Evolutionary conservation across 1,140 invertebrate species (phyloP).

Genomic region (Globodera ellingtonae): DNA sequence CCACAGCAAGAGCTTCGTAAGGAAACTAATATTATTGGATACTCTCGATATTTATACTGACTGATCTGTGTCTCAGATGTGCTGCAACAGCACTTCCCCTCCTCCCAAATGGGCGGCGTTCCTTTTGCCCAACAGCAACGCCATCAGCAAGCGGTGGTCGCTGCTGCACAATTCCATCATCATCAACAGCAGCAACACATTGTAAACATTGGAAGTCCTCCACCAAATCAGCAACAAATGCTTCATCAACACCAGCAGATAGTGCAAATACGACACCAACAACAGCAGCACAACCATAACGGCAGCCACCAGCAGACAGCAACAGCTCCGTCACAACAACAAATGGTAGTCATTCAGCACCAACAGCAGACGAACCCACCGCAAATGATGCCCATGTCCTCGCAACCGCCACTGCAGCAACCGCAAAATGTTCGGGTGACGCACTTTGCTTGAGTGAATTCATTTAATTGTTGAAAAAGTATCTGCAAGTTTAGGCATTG

Average conservation of each 20-base stretch:
- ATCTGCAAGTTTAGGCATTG: background rate
- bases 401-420: too few relatives aligned
- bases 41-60: background rate
- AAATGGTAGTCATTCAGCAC: background rate
- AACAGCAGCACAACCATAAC: slow-evolving; percentile 2
- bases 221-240: slow-evolving; percentile 3
- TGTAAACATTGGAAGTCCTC: background rate
- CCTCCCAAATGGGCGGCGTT: background rate
- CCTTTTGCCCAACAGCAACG: background rate
- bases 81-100: slow-evolving; percentile 3
- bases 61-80: background rate
- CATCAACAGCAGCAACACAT: background rate
- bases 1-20: slow-evolving; percentile 19
- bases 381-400: slow-evolving; percentile 4
- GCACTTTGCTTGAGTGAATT: background rate
- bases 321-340: background rate
- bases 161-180: background rate
- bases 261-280: background rate
- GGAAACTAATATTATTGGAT: too few relatives aligned
- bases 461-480: background rate
- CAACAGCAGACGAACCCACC: background rate
- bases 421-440: background rate
- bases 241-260: background rate
- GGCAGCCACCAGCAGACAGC: background rate
- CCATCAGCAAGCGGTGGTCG: background rate